Conservation (phyloP, 2,113 vertebrate genomes). For the Gymnarchus niloticus region DNA sequence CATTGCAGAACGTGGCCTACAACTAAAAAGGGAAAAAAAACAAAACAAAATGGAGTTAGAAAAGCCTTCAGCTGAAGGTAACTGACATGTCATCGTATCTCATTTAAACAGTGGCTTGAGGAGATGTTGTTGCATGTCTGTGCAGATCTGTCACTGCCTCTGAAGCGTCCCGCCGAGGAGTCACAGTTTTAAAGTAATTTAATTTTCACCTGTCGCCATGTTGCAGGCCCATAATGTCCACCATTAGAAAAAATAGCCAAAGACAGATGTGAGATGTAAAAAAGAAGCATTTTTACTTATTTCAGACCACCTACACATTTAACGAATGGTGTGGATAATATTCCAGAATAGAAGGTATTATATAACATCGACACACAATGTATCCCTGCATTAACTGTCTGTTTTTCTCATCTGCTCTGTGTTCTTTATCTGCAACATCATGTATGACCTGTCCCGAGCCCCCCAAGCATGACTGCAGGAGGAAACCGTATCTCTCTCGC, state of each 20-base stretch:
- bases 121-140: constrained; percentile 28
- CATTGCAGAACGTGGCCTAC: constrained; percentile 29
- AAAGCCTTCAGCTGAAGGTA: constrained; percentile 35
- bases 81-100: constrained; percentile 41
- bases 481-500: not conserved
- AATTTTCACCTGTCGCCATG: constrained; percentile 23
- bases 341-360: not conserved
- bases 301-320: not conserved
- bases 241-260: not conserved
- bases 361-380: not conserved
- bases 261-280: not conserved
- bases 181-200: constrained; percentile 36
- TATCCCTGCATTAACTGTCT: not conserved
- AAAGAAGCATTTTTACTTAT: not conserved
- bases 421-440: too few species aligned
- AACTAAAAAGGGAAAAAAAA: constrained; percentile 24
- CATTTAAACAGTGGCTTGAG: constrained; percentile 39
- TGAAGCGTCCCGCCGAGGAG: constrained; percentile 29
- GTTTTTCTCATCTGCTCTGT: not conserved
- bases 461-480: not conserved
- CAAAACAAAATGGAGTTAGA: not conserved
- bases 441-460: too few species aligned
- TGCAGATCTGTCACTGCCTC: constrained; percentile 16
- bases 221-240: not conserved
- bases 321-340: not conserved